Conservation (phyloP, 2,113 vertebrate species). For the Leptosomus discolor region DNA sequence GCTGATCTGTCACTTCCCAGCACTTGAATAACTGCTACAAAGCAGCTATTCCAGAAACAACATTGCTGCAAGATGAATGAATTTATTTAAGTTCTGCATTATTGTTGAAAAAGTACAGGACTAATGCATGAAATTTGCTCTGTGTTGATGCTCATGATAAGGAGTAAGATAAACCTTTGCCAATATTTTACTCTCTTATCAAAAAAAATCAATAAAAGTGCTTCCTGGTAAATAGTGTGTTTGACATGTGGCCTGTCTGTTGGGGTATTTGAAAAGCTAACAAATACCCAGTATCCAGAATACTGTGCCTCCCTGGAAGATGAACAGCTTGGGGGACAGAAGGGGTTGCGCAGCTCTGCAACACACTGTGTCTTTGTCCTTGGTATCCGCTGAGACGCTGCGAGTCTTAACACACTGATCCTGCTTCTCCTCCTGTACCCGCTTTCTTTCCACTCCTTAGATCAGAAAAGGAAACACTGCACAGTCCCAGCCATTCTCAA, state of each 20-base stretch:
- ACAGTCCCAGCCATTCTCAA: background rate
- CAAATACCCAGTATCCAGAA: background rate
- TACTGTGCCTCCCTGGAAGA: background rate
- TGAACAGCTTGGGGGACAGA: background rate
- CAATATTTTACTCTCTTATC: constrained; percentile 49
- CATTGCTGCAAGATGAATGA: background rate
- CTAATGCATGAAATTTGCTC: background rate
- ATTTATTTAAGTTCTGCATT: constrained; percentile 5
- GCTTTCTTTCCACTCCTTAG: background rate
- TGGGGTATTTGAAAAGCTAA: background rate
- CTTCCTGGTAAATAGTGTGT: constrained; percentile 30
- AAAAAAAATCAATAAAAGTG: constrained; percentile 38
- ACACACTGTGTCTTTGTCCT: background rate
- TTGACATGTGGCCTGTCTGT: background rate
- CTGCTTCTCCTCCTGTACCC: background rate
- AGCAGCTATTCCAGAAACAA: background rate
- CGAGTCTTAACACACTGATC: background rate
- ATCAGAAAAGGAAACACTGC: background rate
- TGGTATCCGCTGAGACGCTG: rapidly evolving
- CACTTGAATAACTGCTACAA: background rate
- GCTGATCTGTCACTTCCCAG: constrained; percentile 4
- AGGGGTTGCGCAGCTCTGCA: background rate
- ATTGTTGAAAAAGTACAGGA: background rate
- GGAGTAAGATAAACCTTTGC: constrained; percentile 2
- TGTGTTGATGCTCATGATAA: background rate